Percentiles rank a stretch among this genome's conserved stretches.
phyloP scores from a whole-genome alignment of 1,140 invertebrate species.

The Pentalonia nigronervosa region DNA sequence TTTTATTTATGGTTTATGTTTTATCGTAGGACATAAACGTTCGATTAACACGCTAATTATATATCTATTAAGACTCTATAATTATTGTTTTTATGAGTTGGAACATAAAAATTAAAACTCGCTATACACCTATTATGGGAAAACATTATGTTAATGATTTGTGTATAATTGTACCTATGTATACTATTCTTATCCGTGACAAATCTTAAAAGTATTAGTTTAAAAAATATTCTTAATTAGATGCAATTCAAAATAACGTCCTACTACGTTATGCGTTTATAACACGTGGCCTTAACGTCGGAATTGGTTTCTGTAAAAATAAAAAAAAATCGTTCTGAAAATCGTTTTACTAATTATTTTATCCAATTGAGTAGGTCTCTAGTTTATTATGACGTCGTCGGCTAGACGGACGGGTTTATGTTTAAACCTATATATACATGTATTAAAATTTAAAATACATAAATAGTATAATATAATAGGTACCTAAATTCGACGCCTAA shows the following conservation, averaged over 20 bases:
- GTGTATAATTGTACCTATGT: neutral
- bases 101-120: neutral
- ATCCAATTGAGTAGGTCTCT: neutral
- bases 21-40: neutral
- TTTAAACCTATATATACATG: neutral
- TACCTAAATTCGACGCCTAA: slow-evolving; percentile 12
- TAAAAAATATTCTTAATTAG: slow-evolving; percentile 36
- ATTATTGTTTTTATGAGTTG: neutral
- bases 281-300: neutral
- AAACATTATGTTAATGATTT: neutral
- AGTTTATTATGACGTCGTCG: neutral
- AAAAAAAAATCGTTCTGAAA: neutral
- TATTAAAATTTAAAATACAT: neutral
- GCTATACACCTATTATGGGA: neutral
- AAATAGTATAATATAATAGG: neutral
- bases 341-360: slow-evolving; percentile 42
- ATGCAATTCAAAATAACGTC: neutral
- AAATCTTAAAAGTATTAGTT: slow-evolving; percentile 22
- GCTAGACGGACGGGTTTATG: slow-evolving; percentile 6
- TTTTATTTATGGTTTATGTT: neutral
- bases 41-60: neutral
- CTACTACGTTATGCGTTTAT: neutral
- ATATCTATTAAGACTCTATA: slow-evolving; percentile 5
- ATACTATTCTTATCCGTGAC: slow-evolving; percentile 1
- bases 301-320: neutral